phyloP scores from a whole-genome alignment of 2,888 invertebrate species.

The Quadroppia sp. region DNA sequence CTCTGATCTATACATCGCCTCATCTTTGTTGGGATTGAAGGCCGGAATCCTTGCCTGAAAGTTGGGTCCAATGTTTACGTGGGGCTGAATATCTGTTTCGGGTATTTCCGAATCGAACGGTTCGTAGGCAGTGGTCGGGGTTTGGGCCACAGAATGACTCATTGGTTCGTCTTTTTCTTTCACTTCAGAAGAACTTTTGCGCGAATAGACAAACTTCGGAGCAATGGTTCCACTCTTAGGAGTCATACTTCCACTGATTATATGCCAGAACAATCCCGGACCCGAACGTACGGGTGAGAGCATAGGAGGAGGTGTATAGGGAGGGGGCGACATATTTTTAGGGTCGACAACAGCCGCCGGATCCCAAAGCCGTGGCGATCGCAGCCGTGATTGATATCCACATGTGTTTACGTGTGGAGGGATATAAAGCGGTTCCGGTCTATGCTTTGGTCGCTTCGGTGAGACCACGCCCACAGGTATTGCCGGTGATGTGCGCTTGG shows the following conservation, averaged over 20 bases:
- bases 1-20: conserved; percentile 60
- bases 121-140: conserved; percentile 42
- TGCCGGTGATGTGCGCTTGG: conserved; percentile 7
- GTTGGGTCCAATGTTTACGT: conserved; percentile 79
- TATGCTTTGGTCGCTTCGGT: conserved; percentile 37
- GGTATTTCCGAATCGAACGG: conserved; percentile 37
- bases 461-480: not conserved
- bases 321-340: conserved; percentile 55
- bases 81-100: conserved; percentile 50
- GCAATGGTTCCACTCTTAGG: conserved; percentile 51
- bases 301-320: conserved; percentile 90
- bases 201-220: conserved; percentile 47
- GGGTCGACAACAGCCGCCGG: conserved; percentile 36
- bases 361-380: conserved; percentile 54
- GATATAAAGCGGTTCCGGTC: conserved; percentile 53
- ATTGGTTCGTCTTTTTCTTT: conserved; percentile 1
- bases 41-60: conserved; percentile 78
- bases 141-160: conserved; percentile 10
- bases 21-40: conserved; percentile 48
- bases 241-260: conserved; percentile 49
- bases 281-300: conserved; percentile 85
- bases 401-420: conserved; percentile 55
- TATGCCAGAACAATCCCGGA: conserved; percentile 69
- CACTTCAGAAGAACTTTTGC: not conserved
- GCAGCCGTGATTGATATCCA: conserved; percentile 57